Base-by-base conservation (phyloP, 2,113 vertebrate species). In the Burhinus bistriatus region DNA sequence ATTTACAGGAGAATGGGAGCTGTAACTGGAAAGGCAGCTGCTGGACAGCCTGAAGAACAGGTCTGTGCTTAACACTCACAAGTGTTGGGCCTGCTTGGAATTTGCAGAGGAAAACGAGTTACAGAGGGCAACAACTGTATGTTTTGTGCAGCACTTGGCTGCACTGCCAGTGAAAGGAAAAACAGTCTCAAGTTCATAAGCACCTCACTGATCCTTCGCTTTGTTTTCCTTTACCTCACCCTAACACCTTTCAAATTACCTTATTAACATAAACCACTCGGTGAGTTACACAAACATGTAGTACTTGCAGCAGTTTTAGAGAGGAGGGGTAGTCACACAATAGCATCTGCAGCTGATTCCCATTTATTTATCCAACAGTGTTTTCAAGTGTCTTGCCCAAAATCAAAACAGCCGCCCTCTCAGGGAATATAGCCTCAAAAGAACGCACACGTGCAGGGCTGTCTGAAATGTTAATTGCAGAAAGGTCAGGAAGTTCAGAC, bases 201-300 rank as follows among this genome's bases (percentile, higher is more conserved):
- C 59, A 54, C 55, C 93, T 94, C 64, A 84, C 70, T 47, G 91
- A 89, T 93, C 71, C 51, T 55, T 95, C 0, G 1, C 75, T 95
- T 97, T 91, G 94, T 96, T 96, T 97, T 91, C 70, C 78, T 78
- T 95, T 95, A 95, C 94, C 58, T 96, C 93, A 91, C 55, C 78
- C 87, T 83, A 91, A 89, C 90, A 96, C 91, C 86, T 93, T 95
- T 95, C 83, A 84, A 89, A 92, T 30, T 89, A 78, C 90, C 90
- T 97, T 78, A 81, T 89, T 89, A 95, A 91, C 5, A 44, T 55
- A 92, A 93, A 81, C 47, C 57, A 71, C 51, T 66, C 3, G 6
- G n/a, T 85, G 38, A 59, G 38, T 91, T 90, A 81, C 79, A 73
- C 83, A 94, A 57, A 72, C 3, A 1, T 91, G 80, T 40, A 59